Base-by-base conservation (phyloP, 2,113 vertebrate genomes). In the Sorex araneus region DNA sequence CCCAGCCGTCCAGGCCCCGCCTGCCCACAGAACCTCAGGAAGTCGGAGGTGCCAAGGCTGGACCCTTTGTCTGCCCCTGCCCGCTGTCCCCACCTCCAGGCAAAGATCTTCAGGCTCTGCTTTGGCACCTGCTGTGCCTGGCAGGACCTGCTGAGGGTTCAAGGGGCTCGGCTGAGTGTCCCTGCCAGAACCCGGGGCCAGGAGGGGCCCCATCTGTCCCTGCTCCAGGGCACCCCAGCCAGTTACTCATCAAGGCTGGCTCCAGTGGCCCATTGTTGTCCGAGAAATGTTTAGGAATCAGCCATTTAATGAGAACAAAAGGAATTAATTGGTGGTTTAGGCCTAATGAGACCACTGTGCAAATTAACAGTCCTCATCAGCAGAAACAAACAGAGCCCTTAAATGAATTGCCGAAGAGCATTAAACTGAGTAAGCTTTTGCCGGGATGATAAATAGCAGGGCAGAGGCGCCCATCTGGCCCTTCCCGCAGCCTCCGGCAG, bases 301-400 rank as follows among this genome's bases (percentile, higher is more conserved):
- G 98, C 97, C 98, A 97, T 98, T 99, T 98, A 98, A 98, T 92
- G 97, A 98, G 98, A 97, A 98, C 98, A 98, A 98, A 98, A 97
- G 98, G 95, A 98, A 98, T 99, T 99, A 99, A 98, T 98, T 98
- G 97, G 98, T 98, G 98, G 98, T 99, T 99, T 98, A 98, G 98
- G 97, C 97, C 97, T 98, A 98, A 98, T 98, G 98, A 98, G 99
- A 98, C 97, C 96, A 97, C 98, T 97, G 98, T 94, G 98, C 97
- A 98, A 99, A 99, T 99, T 98, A 99, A 98, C 98, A 98, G 97
- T 95, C 97, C 98, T 98, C 98, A 97, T 98, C 99, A 98, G 98
- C 98, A 98, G 99, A 99, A 99, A 99, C 99, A 99, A 99, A 99
- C 98, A 98, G 98, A 97, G 98, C 97, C 98, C 98, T 98, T 98